Conservation (phyloP, 2,797 vertebrate genomes). For the Cheirogaleus major region DNA sequence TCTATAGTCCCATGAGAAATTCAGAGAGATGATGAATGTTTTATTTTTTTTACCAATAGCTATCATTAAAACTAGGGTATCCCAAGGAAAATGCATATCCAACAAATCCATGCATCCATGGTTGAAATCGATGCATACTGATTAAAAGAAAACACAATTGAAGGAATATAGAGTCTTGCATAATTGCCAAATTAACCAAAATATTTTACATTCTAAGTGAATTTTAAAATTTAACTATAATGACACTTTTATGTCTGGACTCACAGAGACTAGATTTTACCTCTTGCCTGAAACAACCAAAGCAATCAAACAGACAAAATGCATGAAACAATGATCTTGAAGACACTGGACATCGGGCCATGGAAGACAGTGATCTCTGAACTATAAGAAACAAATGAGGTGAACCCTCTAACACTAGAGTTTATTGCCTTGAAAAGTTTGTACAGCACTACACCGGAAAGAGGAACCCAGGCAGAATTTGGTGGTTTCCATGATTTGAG, state of each 20-base stretch:
- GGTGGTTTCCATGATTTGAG: not conserved
- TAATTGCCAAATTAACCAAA: not conserved
- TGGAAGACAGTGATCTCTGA: not conserved
- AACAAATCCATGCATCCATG: not conserved
- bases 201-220: not conserved
- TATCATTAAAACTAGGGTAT: not conserved
- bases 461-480: too few species aligned
- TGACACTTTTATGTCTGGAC: not conserved
- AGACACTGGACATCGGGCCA: too few species aligned
- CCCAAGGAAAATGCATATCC: not conserved
- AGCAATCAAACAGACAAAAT: not conserved
- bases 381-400: rapidly evolving
- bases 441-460: rapidly evolving
- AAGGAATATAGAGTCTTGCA: not conserved
- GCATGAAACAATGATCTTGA: not conserved
- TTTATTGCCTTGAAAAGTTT: too few species aligned
- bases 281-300: not conserved
- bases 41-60: not conserved
- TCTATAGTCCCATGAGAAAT: not conserved
- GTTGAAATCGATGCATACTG: not conserved
- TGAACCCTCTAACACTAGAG: too few species aligned
- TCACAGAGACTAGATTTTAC: not conserved
- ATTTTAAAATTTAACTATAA: not conserved
- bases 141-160: not conserved
- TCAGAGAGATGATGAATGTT: not conserved